Evolutionary conservation across 2,113 vertebrate genomes (phyloP), one percentile per base, ranked within the genome.

Genomic region (Nothoprocta pentlandii): DNA sequence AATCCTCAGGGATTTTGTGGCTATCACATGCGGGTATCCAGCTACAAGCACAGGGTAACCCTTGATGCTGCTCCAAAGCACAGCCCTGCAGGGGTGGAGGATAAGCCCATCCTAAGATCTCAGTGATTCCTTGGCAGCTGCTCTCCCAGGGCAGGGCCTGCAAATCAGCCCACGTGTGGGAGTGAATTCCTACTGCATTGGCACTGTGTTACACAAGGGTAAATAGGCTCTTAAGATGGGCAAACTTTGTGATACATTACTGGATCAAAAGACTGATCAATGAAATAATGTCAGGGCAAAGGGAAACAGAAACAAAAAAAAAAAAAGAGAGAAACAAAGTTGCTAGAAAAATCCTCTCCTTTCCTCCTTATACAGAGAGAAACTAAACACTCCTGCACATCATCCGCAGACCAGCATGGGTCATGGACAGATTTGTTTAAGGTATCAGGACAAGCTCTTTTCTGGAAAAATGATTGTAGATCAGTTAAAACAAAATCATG

Each of bases 141-240:
- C 85, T 79, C 25, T 90, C 83, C 53, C 53, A 32, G 71, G 19
- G 64, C 95, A 94, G 87, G 90, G 93, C 85, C 94, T 95, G 93
- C 73, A 68, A 69, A 39, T 91, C 76, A 90, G 88, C 30, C 76
- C 47, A 17, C 1, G 25, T 86, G 76, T 63, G 42, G 92, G 54
- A 81, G 78, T 46, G 54, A 88, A 46, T 42, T 95, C 83, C 80
- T 86, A 86, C 5, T 56, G 71, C 80, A 47, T 28, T 59, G 66
- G 80, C 92, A 86, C 47, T 80, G 39, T 70, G 78, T 53, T 80
- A 91, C 61, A n/a, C 47, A 78, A 75, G 66, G 47, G 15, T 91
- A 93, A 67, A 47, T 6, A n/a, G 75, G 59, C 11, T 83, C 93
- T 66, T 39, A 66, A 39, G 90, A 44, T 12, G 2, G 59, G 69